These are phyloP conservation scores for Drosophila navojoa DNA, from an alignment of 1,140 invertebrate species.

Conservation along the genomic window DNA sequence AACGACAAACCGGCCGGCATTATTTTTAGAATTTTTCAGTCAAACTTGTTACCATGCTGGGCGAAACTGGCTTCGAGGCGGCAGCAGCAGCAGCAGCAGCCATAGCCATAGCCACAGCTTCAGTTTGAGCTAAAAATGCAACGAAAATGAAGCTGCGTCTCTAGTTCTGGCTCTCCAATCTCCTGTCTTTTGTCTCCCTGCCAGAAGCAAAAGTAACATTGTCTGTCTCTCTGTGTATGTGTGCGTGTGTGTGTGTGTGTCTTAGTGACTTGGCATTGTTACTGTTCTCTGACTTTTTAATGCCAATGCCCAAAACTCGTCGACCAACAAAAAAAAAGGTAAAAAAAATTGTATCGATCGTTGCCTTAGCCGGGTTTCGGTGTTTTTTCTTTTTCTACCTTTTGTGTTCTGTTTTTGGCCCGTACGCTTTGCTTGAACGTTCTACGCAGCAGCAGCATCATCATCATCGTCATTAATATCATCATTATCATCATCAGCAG, in stretches of 20 bases:
- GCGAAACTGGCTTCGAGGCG: slow-evolving; percentile 66
- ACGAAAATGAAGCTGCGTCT: slow-evolving; percentile 56
- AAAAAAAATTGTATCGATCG: slow-evolving; percentile 75
- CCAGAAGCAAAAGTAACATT: slow-evolving; percentile 19
- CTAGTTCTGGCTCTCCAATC: slow-evolving; percentile 27
- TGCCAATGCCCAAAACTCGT: slow-evolving; percentile 75
- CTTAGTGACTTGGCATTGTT: slow-evolving; percentile 71
- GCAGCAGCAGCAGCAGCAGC: slow-evolving; percentile 26
- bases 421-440: slow-evolving; percentile 48
- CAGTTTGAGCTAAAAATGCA: slow-evolving; percentile 71
- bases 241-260: slow-evolving; percentile 30
- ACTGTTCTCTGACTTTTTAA: slow-evolving; percentile 78
- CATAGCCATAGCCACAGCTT: slow-evolving; percentile 17
- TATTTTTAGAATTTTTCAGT: slow-evolving; percentile 81
- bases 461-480: slow-evolving; percentile 40
- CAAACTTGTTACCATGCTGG: slow-evolving; percentile 76
- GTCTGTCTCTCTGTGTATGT: slow-evolving; percentile 26
- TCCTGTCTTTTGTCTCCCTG: slow-evolving; percentile 40
- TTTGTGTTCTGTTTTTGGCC: slow-evolving; percentile 70
- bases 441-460: slow-evolving; percentile 66
- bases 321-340: slow-evolving; percentile 38
- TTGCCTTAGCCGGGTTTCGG: slow-evolving; percentile 45
- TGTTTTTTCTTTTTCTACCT: slow-evolving; percentile 35
- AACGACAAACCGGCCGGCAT: slow-evolving; percentile 78
- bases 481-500: slow-evolving; percentile 12